These are phyloP conservation scores for Ochotona curzoniae DNA, from an alignment of 2,113 vertebrate species.

Conservation along the genomic window DNA sequence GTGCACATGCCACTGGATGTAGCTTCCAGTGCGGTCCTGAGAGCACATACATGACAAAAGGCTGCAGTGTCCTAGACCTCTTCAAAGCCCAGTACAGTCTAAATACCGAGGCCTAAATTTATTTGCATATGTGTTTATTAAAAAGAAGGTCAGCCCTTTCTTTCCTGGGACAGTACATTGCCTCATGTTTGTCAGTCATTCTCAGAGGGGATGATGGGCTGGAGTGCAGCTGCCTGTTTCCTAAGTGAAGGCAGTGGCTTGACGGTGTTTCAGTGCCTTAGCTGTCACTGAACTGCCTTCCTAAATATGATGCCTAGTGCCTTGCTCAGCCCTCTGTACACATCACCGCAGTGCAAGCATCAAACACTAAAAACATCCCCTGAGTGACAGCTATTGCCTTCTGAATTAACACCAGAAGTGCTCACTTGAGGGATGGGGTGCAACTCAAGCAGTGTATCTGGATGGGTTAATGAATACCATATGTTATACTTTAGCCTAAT, in stretches of 20 bases:
- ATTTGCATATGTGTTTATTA: background rate
- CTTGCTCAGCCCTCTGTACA: conserved; percentile 61
- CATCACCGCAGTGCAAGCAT: background rate
- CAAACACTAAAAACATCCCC: conserved; percentile 59
- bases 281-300: conserved; percentile 43
- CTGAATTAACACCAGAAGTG: conserved; percentile 66
- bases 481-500: conserved; percentile 66
- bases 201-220: conserved; percentile 31
- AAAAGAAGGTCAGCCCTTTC: background rate
- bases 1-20: too few relatives aligned
- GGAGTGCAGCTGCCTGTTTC: conserved; percentile 49
- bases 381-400: conserved; percentile 34
- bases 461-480: background rate
- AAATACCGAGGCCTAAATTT: background rate
- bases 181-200: background rate
- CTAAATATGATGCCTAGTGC: conserved; percentile 63
- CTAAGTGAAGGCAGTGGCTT: conserved; percentile 45
- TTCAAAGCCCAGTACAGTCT: background rate
- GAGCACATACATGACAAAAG: background rate
- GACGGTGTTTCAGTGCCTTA: conserved; percentile 55
- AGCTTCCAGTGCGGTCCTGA: background rate
- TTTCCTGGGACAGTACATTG: background rate
- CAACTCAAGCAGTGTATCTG: conserved; percentile 50
- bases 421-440: conserved; percentile 43
- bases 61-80: background rate